Evolutionary conservation across 2,113 vertebrate species (phyloP).

Genomic region (Oncorhynchus kisutch): DNA sequence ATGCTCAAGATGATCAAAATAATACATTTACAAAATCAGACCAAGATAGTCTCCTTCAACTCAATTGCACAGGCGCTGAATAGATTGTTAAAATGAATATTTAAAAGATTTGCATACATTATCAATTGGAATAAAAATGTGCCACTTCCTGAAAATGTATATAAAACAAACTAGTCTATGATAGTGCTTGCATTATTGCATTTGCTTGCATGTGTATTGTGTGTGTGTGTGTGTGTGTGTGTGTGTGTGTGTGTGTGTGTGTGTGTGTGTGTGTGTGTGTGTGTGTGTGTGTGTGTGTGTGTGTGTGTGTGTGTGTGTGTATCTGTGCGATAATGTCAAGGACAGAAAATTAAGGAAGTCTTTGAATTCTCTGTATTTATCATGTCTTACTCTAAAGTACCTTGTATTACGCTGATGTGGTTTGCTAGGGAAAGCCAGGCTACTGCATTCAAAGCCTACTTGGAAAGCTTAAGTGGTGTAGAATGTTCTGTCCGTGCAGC

Average conservation of each 20-base stretch:
- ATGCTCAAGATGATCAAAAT: conserved; percentile 59
- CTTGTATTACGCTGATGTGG: conserved; percentile 28
- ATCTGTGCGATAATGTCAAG: conserved; percentile 45
- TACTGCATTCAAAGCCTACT: conserved; percentile 26
- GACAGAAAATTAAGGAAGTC: conserved; percentile 62
- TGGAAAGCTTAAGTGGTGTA: conserved; percentile 29
- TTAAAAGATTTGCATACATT: conserved; percentile 75
- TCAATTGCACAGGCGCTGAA: conserved; percentile 62
- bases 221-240: conserved; percentile 29
- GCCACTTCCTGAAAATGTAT: conserved; percentile 69
- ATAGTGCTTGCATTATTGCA: conserved; percentile 59
- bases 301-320: conserved; percentile 6
- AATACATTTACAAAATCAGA: conserved; percentile 71
- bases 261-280: conserved; percentile 13
- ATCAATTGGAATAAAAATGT: conserved; percentile 62
- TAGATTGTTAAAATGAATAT: conserved; percentile 64
- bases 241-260: conserved; percentile 4
- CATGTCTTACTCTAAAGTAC: conserved; percentile 41
- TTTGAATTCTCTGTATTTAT: conserved; percentile 59
- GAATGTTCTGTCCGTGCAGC: conserved; percentile 21
- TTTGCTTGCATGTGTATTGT: conserved; percentile 35
- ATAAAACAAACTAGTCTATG: conserved; percentile 63
- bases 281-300: conserved; percentile 5
- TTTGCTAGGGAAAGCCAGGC: conserved; percentile 28
- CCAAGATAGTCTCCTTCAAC: conserved; percentile 57